Conservation (phyloP, 1,140 invertebrate genomes). For the Oncopodura yosiiana region DNA sequence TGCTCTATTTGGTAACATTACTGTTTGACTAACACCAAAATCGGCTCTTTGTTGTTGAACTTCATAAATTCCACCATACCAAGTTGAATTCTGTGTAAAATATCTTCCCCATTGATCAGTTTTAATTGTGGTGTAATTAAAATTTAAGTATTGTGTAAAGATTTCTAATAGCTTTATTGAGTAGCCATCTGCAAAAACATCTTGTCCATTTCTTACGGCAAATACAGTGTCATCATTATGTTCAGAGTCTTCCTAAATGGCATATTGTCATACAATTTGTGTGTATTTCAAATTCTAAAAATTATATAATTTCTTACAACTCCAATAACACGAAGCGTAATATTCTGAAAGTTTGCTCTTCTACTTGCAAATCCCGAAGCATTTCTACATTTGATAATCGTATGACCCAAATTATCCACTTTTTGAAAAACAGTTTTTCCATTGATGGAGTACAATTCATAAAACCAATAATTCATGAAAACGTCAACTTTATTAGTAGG, state of each 20-base stretch:
- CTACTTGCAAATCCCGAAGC: neutral
- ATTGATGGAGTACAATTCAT: constrained; percentile 10
- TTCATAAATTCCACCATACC: constrained; percentile 8
- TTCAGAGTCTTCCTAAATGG: constrained; percentile 5
- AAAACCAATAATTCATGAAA: neutral
- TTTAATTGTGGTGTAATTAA: constrained; percentile 5
- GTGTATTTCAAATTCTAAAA: neutral
- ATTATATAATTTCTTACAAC: constrained; percentile 9
- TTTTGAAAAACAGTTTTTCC: neutral
- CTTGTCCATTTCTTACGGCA: neutral
- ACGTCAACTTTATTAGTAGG: neutral
- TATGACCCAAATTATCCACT: neutral
- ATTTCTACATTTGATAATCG: neutral
- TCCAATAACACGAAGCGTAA: neutral
- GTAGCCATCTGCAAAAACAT: constrained; percentile 1
- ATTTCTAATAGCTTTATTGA: neutral
- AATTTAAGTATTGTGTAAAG: neutral
- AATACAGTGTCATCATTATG: constrained; percentile 13
- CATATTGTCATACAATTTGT: neutral
- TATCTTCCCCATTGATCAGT: constrained; percentile 4
- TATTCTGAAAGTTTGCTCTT: neutral
- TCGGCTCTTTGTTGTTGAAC: constrained; percentile 6
- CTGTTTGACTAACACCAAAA: constrained; percentile 7
- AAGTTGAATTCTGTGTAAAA: neutral
- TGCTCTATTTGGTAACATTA: constrained; percentile 3